A percentile compares a stretch with the other conserved stretches of the same genome.
phyloP scores from a whole-genome alignment of 2,113 vertebrate species.

The Oncorhynchus tshawytscha region DNA sequence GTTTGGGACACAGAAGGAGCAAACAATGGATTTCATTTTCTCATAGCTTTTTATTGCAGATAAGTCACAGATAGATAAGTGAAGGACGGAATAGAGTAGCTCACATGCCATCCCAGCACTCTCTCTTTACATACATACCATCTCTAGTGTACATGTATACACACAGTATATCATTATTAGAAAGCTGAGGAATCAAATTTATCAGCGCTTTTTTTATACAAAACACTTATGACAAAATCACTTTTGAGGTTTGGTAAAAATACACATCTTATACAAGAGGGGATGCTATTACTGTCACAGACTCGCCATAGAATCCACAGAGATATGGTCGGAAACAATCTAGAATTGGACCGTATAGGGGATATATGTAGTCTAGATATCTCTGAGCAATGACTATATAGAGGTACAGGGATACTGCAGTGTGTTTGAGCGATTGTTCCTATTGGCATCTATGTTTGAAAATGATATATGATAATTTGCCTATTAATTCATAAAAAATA shows the following conservation, averaged over 20 bases:
- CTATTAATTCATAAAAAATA: too few relatives aligned
- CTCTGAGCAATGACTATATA: neutral
- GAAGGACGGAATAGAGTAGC: too few relatives aligned
- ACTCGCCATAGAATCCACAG: neutral
- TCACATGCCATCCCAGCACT: neutral
- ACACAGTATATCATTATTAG: slow-evolving; percentile 13
- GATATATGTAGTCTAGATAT: neutral
- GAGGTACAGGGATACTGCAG: neutral
- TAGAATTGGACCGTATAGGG: neutral
- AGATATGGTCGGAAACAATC: neutral
- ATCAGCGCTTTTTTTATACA: slow-evolving; percentile 48
- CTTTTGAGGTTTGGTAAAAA: slow-evolving; percentile 1
- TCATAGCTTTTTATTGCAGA: slow-evolving; percentile 59
- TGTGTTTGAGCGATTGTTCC: neutral
- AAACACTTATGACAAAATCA: slow-evolving; percentile 34
- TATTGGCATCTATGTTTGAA: neutral
- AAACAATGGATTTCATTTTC: slow-evolving; percentile 40
- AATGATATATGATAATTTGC: too few relatives aligned
- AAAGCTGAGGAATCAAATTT: slow-evolving; percentile 45
- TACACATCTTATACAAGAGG: neutral
- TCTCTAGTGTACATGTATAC: too few relatives aligned
- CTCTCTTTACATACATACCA: too few relatives aligned
- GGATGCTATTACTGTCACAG: neutral
- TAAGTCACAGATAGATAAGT: slow-evolving; percentile 6
- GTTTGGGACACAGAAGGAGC: neutral